Evolutionary conservation across 2,888 invertebrate genomes (phyloP).

Genomic region (Ceratothoa steindachneri): DNA sequence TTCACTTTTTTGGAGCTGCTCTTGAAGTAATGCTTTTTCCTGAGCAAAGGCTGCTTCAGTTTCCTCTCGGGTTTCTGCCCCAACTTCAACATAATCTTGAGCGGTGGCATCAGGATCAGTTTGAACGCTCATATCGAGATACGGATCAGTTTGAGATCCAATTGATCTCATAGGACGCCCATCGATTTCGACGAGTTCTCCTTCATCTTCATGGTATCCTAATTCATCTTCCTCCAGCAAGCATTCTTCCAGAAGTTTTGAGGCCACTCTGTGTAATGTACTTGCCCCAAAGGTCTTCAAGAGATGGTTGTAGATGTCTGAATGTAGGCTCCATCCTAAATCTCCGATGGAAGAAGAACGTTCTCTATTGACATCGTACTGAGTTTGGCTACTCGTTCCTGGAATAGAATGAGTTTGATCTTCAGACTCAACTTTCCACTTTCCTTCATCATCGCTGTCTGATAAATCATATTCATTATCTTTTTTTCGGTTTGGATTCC

Average conservation of each 20-base stretch:
- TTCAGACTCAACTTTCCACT: background rate
- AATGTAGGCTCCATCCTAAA: slow-evolving; percentile 20
- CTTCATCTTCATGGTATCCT: slow-evolving; percentile 30
- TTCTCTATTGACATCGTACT: background rate
- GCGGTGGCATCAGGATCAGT: slow-evolving; percentile 56
- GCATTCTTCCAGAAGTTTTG: slow-evolving; percentile 34
- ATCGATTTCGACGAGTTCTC: slow-evolving; percentile 23
- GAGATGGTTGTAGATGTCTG: slow-evolving; percentile 34
- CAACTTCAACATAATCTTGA: slow-evolving; percentile 61
- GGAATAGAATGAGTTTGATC: background rate
- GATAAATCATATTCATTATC: background rate
- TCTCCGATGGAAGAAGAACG: slow-evolving; percentile 7
- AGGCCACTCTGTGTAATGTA: slow-evolving; percentile 41
- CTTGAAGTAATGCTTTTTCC: slow-evolving; percentile 53
- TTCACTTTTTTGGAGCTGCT: slow-evolving; percentile 71
- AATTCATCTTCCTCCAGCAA: slow-evolving; percentile 39
- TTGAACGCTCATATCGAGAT: slow-evolving; percentile 44
- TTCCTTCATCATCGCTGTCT: slow-evolving; percentile 11
- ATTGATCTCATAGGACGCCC: slow-evolving; percentile 54
- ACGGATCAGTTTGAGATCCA: slow-evolving; percentile 54
- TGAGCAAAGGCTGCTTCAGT: slow-evolving; percentile 52
- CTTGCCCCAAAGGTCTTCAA: slow-evolving; percentile 29
- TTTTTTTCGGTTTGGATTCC: slow-evolving; percentile 57
- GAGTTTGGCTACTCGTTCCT: background rate
- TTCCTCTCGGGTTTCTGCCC: slow-evolving; percentile 53